Evolutionary conservation across 2,888 invertebrate species (phyloP).

Genomic region (Dasypogon diadema): DNA sequence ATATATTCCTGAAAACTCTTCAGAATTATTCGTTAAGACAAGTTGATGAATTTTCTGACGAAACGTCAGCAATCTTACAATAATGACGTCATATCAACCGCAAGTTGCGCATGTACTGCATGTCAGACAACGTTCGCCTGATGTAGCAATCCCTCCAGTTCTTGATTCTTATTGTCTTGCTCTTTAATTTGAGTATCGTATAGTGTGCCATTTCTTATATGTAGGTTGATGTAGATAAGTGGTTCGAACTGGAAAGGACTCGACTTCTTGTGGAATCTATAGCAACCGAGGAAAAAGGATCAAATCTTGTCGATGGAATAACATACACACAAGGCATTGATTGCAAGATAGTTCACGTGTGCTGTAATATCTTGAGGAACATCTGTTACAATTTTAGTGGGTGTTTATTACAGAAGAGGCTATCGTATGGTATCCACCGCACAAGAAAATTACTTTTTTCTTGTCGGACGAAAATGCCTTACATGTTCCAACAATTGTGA

Average conservation of each 20-base stretch:
- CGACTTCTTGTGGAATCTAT: conserved; percentile 31
- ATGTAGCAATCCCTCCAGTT: background rate
- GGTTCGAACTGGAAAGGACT: conserved; percentile 35
- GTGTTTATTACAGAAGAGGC: conserved; percentile 39
- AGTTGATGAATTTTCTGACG: conserved; percentile 15
- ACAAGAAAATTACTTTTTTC: conserved; percentile 37
- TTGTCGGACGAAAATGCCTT: background rate
- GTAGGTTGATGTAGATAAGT: conserved; percentile 39
- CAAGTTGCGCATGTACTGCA: conserved; percentile 24
- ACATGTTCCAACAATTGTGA: background rate
- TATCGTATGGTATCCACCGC: conserved; percentile 15
- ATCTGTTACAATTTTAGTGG: conserved; percentile 48
- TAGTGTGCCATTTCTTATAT: conserved; percentile 39
- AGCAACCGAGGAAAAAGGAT: conserved; percentile 7
- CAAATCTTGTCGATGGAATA: conserved; percentile 30
- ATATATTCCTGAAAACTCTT: conserved; percentile 13
- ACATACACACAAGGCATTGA: conserved; percentile 36
- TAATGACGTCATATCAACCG: conserved; percentile 34
- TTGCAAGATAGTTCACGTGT: conserved; percentile 42
- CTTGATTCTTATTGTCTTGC: conserved; percentile 42
- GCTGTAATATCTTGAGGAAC: conserved; percentile 46
- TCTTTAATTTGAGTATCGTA: conserved; percentile 43
- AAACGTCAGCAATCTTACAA: background rate
- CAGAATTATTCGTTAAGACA: conserved; percentile 25
- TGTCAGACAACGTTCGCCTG: background rate